Evolutionary conservation across 1,140 invertebrate species (phyloP), one percentile per base, ranked within the genome.

Genomic region (Anthonomus grandis): DNA sequence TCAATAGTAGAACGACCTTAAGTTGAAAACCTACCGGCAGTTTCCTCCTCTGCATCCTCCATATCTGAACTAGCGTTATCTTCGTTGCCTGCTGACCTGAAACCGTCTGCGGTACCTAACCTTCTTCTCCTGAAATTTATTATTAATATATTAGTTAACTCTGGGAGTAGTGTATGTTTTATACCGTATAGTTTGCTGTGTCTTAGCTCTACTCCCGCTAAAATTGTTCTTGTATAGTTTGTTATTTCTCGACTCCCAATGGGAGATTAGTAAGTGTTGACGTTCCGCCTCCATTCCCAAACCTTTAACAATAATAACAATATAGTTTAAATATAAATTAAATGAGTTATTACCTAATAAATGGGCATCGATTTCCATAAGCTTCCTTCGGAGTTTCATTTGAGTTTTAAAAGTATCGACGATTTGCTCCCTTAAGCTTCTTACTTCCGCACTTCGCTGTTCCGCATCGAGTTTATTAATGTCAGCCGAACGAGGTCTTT

Each of bases 341-440:
- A 31, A 31, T 8, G n/a, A 31, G 27, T 45, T 19, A 24, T 31
- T 19, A 50, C 55, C 55, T 60, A 94, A 73, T 3, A 93, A 75
- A 65, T 91, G 85, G 59, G 88, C 91, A 68, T 93, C 91, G 4
- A 93, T 79, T 70, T 94, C 91, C 82, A 95, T 89, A 10, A 95
- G 73, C 34, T 86, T 83, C 25, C 87, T 79, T 37, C 91, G 81
- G 1, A 94, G 73, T 62, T 89, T 84, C 91, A 95, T 95, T 73
- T 95, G 92, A 59, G 93, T 89, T 60, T 91, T 89, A 70, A 95
- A 95, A 0, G 88, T 89, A 0, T 86, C 82, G 0, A 95, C 85
- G 10, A 95, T 89, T 64, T 91, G 86, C 56, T 93, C 89, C 27
- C 90, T 79, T 2, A 94, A 68, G 36, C 82, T 81, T 60, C 85